Base-by-base conservation (phyloP, 2,113 vertebrate species). In the Aegotheles bennettii region DNA sequence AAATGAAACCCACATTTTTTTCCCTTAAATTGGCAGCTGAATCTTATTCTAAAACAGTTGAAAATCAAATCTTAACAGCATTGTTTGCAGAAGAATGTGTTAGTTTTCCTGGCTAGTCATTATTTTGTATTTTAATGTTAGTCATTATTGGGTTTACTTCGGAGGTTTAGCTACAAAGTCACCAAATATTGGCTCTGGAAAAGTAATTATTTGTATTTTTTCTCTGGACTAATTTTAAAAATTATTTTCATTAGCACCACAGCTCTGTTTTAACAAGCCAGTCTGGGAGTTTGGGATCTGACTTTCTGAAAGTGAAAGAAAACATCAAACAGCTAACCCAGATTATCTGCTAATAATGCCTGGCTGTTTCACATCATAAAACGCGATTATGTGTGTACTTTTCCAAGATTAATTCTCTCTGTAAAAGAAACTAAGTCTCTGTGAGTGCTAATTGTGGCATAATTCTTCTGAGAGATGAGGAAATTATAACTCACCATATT, bases 301-400 rank as follows among this genome's bases (percentile, higher is more conserved):
- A 60, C 82, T 93, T 90, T 80, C 20, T 57, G 71, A 92, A 93
- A 94, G 75, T 64, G 79, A 96, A 89, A 86, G 79, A 94, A 93
- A 94, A 91, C 75, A 48, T 83, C 9, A 25, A 56, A 65, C 60
- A 89, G 42, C 84, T 85, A 80, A 83, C 71, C 54, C 38, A 77
- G 82, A 83, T 95, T 89, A 80, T 71, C 77, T 95, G 67, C 68
- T 88, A 59, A 65, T 89, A 83, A 69, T 59, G 90, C 88, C 60
- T 5, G 7, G 42, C 63, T 67, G 50, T 83, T 93, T 93, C 90
- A 64, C 29, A 36, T 77, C 51, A 20, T 79, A 70, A 95, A 9
- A 47, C 59, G 54, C 70, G 83, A 91, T 95, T 91, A 73, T 54
- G 19, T 33, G 29, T 57, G 57, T 73, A 13, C 71, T 96, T 94